phyloP scores from a whole-genome alignment of 2,797 vertebrate species.

The Momotus momota region DNA sequence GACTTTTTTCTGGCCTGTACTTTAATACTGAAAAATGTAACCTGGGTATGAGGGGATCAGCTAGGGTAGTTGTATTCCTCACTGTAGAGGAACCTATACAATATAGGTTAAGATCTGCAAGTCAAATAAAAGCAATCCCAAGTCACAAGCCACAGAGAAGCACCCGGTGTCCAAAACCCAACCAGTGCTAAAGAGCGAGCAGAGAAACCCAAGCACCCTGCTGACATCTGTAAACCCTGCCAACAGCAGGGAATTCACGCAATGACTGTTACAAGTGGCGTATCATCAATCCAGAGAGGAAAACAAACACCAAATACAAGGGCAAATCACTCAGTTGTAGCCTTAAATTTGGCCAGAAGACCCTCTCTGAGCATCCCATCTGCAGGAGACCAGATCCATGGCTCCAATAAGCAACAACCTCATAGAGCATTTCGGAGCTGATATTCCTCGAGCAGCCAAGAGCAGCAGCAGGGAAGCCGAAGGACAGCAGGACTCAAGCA shows the following conservation, averaged over 20 bases:
- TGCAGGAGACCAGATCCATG: neutral
- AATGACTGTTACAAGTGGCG: neutral
- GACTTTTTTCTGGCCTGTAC: neutral
- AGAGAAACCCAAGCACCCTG: neutral
- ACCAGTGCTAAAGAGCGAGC: neutral
- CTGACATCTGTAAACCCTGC: neutral
- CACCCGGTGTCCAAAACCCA: neutral
- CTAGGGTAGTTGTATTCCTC: neutral
- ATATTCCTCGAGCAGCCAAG: neutral
- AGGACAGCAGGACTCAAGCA: neutral
- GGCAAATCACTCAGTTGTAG: neutral
- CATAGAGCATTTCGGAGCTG: neutral
- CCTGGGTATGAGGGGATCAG: neutral
- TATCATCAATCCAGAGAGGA: neutral
- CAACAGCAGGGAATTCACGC: neutral
- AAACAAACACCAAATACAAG: neutral
- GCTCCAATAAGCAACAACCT: neutral
- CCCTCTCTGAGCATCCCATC: neutral
- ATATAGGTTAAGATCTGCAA: neutral
- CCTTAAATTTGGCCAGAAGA: neutral
- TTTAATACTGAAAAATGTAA: neutral
- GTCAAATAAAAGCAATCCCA: neutral
- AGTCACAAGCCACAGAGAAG: neutral
- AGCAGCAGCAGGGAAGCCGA: neutral
- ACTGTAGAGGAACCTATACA: neutral